Evolutionary conservation across 1,140 invertebrate species (phyloP).

Genomic region (Cotesia glomerata): DNA sequence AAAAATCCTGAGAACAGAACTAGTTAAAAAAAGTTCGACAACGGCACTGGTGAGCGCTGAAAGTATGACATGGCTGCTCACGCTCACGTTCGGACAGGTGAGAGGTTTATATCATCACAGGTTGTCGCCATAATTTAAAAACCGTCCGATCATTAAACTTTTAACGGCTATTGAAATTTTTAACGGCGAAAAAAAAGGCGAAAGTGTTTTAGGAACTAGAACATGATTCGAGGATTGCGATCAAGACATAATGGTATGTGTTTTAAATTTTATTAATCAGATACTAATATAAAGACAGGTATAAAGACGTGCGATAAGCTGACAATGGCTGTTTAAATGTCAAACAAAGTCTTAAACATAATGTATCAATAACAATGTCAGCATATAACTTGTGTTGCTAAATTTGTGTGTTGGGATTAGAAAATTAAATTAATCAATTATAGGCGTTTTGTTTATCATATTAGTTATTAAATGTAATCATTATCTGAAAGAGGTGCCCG

Average conservation of each 20-base stretch:
- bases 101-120: slow-evolving; percentile 38
- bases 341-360: background rate
- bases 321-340: background rate
- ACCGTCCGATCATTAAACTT: background rate
- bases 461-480: slow-evolving; percentile 6
- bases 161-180: background rate
- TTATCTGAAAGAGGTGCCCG: background rate
- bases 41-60: no score
- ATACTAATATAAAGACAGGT: background rate
- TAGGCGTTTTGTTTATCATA: slow-evolving; percentile 28
- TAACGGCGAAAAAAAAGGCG: slow-evolving; percentile 12
- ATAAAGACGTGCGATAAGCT: background rate
- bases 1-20: no score
- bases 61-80: slow-evolving; percentile 53
- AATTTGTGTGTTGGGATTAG: background rate
- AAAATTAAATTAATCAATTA: slow-evolving; percentile 6
- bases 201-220: slow-evolving; percentile 2
- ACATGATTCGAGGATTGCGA: slow-evolving; percentile 18
- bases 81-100: slow-evolving; percentile 52
- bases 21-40: no score
- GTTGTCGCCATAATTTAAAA: slow-evolving; percentile 22
- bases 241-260: slow-evolving; percentile 16
- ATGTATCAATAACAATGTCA: background rate
- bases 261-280: background rate
- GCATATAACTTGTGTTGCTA: background rate